Evolutionary conservation across 2,888 invertebrate species (phyloP).

Genomic region (Leptogaster cylindrica): DNA sequence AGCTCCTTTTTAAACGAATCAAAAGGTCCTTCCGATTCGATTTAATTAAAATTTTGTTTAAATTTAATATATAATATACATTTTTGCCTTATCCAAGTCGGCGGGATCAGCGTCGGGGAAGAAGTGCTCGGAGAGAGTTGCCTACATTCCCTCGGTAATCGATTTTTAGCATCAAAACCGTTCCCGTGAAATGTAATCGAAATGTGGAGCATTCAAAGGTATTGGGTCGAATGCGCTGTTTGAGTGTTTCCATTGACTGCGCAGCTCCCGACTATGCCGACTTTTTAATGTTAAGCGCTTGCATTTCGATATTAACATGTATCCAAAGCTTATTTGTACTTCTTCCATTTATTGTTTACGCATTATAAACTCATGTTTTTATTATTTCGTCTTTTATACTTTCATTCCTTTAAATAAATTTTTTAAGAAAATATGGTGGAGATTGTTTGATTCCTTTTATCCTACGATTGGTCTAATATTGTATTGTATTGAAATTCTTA

Average conservation of each 20-base stretch:
- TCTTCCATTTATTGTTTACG: slow-evolving; percentile 35
- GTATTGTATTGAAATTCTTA: too few relatives aligned
- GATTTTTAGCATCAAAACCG: not conserved
- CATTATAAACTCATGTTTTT: slow-evolving; percentile 6
- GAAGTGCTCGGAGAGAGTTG: not conserved
- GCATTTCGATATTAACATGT: slow-evolving; percentile 17
- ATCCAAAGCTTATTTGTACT: slow-evolving; percentile 14
- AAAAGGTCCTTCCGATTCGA: slow-evolving; percentile 2
- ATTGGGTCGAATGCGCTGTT: too few relatives aligned
- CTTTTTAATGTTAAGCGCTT: slow-evolving; percentile 13
- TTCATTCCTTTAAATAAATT: slow-evolving; percentile 12
- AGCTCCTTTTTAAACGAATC: slow-evolving; percentile 11
- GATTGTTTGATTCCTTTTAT: not conserved
- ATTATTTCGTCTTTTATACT: slow-evolving; percentile 18
- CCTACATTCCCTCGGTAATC: slow-evolving; percentile 12
- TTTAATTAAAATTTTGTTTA: slow-evolving; percentile 3
- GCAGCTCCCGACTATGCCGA: not conserved
- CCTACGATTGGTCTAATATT: too few relatives aligned
- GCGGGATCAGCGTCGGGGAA: slow-evolving; percentile 4
- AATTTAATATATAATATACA: slow-evolving; percentile 3
- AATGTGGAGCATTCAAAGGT: too few relatives aligned
- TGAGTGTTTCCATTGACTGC: not conserved
- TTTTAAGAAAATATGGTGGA: slow-evolving; percentile 14
- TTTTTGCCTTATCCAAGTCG: slow-evolving; percentile 12
- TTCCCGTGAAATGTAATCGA: not conserved